phyloP scores from a whole-genome alignment of 2,113 vertebrate genomes.

The Myrmecobius fasciatus region DNA sequence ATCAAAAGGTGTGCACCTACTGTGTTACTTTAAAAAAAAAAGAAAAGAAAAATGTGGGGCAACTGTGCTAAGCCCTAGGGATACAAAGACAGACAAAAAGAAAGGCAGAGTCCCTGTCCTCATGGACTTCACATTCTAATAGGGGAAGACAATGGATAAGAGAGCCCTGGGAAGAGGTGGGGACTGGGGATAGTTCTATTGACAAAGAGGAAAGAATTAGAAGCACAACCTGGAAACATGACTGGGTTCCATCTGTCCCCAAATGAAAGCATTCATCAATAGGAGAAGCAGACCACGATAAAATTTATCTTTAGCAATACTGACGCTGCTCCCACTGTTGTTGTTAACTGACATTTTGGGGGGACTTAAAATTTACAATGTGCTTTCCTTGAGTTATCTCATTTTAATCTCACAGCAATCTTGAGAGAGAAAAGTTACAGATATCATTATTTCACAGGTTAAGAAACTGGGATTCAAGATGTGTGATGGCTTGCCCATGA shows the following conservation, averaged over 20 bases:
- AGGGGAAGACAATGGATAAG: background rate
- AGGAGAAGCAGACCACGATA: background rate
- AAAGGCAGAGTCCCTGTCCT: background rate
- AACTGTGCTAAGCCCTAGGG: background rate
- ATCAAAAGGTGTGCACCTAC: too few relatives aligned
- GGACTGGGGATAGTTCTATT: background rate
- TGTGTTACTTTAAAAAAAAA: too few relatives aligned
- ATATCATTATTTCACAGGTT: background rate
- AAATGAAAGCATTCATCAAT: background rate
- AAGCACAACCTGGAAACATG: background rate
- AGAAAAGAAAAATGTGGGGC: background rate
- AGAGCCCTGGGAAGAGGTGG: background rate
- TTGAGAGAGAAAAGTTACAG: background rate
- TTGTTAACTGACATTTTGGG: background rate
- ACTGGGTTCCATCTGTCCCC: background rate
- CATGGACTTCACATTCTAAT: background rate
- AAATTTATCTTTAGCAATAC: background rate
- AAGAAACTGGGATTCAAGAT: background rate
- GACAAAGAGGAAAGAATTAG: background rate
- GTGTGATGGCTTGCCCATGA: background rate
- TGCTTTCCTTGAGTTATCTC: background rate
- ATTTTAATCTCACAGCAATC: background rate
- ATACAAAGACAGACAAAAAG: background rate
- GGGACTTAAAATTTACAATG: background rate
- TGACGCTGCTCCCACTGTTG: background rate